Base-by-base conservation (phyloP, 1,140 invertebrate genomes). In the Aricia agestis region DNA sequence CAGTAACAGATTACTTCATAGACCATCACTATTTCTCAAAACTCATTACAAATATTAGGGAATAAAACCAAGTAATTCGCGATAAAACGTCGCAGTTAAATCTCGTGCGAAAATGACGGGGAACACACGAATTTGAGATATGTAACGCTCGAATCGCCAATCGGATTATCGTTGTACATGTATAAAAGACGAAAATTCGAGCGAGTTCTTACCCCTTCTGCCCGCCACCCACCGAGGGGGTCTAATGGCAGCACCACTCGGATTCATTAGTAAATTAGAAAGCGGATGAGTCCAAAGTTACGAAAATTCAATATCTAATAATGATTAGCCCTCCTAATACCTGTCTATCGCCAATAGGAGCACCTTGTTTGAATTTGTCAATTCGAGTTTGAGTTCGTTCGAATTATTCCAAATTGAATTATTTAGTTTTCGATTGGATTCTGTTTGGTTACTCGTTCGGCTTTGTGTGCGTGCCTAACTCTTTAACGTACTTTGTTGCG, bases 231-330 rank as follows among this genome's bases (percentile, higher is more conserved):
- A 70, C 73, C 75, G 70, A 75, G 79, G 78, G 81, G 75, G 79
- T 78, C 82, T 91, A 89, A 91, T 90, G 82, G 87, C 85, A 87
- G 82, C 81, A 83, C 78, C 84, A 89, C 87, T 86, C 86, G 84
- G 86, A 90, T 91, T 92, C 91, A 92, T 92, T 92, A 92, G 91
- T 89, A 92, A 92, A 92, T 92, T 92, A 92, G 89, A 92, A 91
- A 90, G 81, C 84, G 87, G 89, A 92, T 90, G 91, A 92, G 88
- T 91, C 86, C 87, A 90, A 92, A 92, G 88, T 92, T 92, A 85
- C 74, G 89, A 92, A 91, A 92, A 92, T 92, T 90, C 91, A 91
- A 92, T 92, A 91, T 92, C 87, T 91, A 90, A 91, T 92, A 92
- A 92, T 92, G 88, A 92, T 92, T 88, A 89, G 87, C 83, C 78